Percentiles rank a stretch among this genome's conserved stretches.
Conservation (phyloP, 1,140 invertebrate genomes). For the Ceratitis capitata region DNA sequence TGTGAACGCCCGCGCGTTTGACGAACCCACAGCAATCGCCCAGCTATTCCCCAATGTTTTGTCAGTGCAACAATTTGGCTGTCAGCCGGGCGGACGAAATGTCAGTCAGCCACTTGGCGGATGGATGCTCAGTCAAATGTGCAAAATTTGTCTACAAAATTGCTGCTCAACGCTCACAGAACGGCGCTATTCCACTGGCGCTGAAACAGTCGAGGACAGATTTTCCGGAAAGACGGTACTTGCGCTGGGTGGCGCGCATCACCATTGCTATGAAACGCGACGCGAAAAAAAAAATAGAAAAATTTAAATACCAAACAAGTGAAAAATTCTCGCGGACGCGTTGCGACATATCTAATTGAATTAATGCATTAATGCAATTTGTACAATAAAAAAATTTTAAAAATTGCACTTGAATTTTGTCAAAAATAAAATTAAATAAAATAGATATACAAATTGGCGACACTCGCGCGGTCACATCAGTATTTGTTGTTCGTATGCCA, state of each 20-base stretch:
- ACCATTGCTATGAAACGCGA: not conserved
- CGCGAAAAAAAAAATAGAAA: not conserved
- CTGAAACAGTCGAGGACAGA: conserved; percentile 44
- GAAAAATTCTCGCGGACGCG: not conserved
- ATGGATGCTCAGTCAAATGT: conserved; percentile 11
- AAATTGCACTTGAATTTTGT: not conserved
- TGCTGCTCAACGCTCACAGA: not conserved
- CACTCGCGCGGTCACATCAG: not conserved
- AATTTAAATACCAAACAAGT: not conserved
- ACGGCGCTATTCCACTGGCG: conserved; percentile 32
- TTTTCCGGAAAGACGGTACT: conserved; percentile 44
- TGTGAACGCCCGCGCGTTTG: not conserved
- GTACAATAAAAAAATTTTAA: conserved; percentile 7
- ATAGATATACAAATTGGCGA: not conserved
- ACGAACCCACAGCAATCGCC: not conserved
- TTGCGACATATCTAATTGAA: not conserved
- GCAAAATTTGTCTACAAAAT: conserved; percentile 26
- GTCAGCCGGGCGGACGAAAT: not conserved
- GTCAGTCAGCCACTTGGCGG: not conserved
- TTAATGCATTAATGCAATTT: conserved; percentile 9
- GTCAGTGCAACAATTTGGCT: not conserved
- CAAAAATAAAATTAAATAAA: not conserved
- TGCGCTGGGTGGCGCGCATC: not conserved
- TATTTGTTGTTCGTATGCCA: not conserved
- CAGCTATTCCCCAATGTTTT: not conserved